Percentiles rank a stretch among this genome's conserved stretches.
Conservation (phyloP, 2,888 invertebrate species). For the Philopedon plagiatum region DNA sequence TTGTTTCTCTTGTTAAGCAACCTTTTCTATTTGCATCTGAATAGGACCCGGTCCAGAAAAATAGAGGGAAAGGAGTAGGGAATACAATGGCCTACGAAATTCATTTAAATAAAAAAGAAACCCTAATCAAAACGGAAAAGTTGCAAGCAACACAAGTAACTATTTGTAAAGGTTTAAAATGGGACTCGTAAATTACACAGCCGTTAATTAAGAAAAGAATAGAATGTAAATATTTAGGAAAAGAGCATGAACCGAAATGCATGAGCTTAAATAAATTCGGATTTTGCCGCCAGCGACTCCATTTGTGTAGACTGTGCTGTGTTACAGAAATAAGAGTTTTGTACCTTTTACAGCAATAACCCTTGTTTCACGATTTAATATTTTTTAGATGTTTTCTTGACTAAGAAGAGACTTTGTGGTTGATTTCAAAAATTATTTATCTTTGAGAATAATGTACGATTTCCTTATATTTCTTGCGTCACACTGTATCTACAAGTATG, state of each 20-base stretch:
- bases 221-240: slow-evolving; percentile 28
- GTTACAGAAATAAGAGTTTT: too few species aligned
- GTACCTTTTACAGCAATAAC: too few species aligned
- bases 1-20: slow-evolving; percentile 12
- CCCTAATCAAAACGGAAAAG: slow-evolving; percentile 32
- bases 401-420: too few species aligned
- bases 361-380: too few species aligned
- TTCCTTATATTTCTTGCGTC: too few species aligned
- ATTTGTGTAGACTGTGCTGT: too few species aligned
- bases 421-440: too few species aligned
- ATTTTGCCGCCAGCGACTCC: slow-evolving; percentile 12
- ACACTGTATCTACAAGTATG: too few species aligned
- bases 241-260: slow-evolving; percentile 8
- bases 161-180: slow-evolving; percentile 25
- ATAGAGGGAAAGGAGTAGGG: slow-evolving; percentile 7
- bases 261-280: slow-evolving; percentile 16
- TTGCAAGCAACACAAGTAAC: slow-evolving; percentile 30
- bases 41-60: slow-evolving; percentile 20
- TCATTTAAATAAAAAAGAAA: slow-evolving; percentile 31
- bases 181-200: slow-evolving; percentile 19
- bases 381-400: too few species aligned
- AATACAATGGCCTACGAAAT: slow-evolving; percentile 27
- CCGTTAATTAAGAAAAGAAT: slow-evolving; percentile 26
- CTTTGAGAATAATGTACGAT: too few species aligned
- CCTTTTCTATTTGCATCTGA: slow-evolving; percentile 26